Conservation (phyloP, 2,888 invertebrate genomes). For the Eupeodes luniger region DNA sequence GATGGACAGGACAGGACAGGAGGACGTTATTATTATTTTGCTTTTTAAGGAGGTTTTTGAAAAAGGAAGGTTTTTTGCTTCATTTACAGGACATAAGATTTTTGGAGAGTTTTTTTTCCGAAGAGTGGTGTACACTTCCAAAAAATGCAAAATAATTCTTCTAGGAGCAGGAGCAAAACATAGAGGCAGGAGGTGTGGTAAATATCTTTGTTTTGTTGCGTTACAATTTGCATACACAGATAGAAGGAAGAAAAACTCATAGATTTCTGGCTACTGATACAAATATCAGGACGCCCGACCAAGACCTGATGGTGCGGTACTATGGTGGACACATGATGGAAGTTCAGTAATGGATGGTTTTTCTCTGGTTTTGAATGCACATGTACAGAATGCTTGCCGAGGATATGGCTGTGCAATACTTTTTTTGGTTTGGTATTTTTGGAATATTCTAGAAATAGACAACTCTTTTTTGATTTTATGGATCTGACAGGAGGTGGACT, state of each 20-base stretch:
- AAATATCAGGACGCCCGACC: slow-evolving; percentile 2
- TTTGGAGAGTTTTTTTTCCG: slow-evolving; percentile 20
- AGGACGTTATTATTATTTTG: slow-evolving; percentile 42
- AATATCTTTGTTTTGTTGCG: slow-evolving; percentile 71
- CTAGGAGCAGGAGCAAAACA: slow-evolving; percentile 20
- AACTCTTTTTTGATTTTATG: slow-evolving; percentile 68
- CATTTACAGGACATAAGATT: slow-evolving; percentile 72
- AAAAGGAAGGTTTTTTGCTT: slow-evolving; percentile 64
- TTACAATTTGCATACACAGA: slow-evolving; percentile 66
- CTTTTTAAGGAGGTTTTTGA: slow-evolving; percentile 21
- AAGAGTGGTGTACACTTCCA: not conserved
- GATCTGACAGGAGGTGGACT: slow-evolving; percentile 73
- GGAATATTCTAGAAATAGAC: not conserved
- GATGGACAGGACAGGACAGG: slow-evolving; percentile 59
- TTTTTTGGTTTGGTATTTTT: slow-evolving; percentile 2
- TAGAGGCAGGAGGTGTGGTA: slow-evolving; percentile 25
- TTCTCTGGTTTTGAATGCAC: slow-evolving; percentile 67
- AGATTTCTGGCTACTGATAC: slow-evolving; percentile 21
- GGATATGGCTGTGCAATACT: slow-evolving; percentile 24
- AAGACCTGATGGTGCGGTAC: not conserved
- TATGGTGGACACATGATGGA: slow-evolving; percentile 71
- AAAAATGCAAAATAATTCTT: slow-evolving; percentile 58
- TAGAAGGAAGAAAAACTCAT: slow-evolving; percentile 2
- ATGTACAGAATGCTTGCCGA: not conserved
- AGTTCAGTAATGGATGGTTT: slow-evolving; percentile 69